Evolutionary conservation across 2,797 vertebrate genomes (phyloP), one percentile per base, ranked within the genome.

Genomic region (Myripristis murdjan): DNA sequence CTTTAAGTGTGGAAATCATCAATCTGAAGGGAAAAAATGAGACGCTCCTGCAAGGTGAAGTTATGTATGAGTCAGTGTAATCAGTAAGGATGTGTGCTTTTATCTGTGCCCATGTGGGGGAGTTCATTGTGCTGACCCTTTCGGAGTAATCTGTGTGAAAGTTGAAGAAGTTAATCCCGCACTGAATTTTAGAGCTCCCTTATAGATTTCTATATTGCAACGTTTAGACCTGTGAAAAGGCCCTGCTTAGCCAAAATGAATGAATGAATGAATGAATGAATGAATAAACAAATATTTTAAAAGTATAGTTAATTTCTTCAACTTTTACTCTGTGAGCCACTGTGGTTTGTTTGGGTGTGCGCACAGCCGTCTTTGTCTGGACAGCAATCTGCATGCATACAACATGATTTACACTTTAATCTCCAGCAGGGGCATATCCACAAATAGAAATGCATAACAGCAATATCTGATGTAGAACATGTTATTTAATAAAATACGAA

Each of bases 41-140:
- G 51, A 90, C 54, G 82, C 81, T 81, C 28, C 83, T 84, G 73
- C 84, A 84, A 95, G 94, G 93, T 94, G 91, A 90, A 65, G 56
- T 56, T 68, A 20, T 81, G 64, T 46, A 72, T 74, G 22, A 52
- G 54, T 72, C 22, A 10, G 9, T 77, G 39, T 48, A 55, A 69
- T 82, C 22, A 60, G 18, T 73, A 71, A 52, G 60, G 47, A 11
- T 46, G 3, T 72, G 65, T 78, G 68, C 28, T 65, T 62, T 83
- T 41, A 20, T 58, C n/a, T 64, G 51, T 75, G 43, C 18, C 18
- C 9, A 3, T 76, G 31, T 66, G 49, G 24, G 16, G 52, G n/a
- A 24, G 15, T 24, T 73, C 48, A 2, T 35, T 15, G 14, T 63
- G 52, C 58, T 11, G 18, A 28, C 15, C 16, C 22, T 60, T 53